phyloP scores from a whole-genome alignment of 2,888 invertebrate genomes.

The Stenurella melanura region DNA sequence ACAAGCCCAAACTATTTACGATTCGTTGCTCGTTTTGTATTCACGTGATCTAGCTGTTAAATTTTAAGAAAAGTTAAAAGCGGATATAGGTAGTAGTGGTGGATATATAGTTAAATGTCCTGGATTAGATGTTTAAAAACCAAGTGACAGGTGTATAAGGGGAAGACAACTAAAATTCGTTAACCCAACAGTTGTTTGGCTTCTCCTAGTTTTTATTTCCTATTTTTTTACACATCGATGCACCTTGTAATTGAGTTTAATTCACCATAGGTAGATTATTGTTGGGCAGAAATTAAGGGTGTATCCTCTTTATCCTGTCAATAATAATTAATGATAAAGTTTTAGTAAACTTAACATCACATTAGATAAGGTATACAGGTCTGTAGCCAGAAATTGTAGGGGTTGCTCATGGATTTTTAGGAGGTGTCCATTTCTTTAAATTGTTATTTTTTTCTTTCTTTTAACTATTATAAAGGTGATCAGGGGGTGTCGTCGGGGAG shows the following conservation, averaged over 20 bases:
- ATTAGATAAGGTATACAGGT: too few relatives aligned
- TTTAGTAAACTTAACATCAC: neutral
- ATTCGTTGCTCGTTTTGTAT: neutral
- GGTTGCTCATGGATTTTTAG: too few relatives aligned
- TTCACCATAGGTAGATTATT: neutral
- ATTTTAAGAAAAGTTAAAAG: neutral
- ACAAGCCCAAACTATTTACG: slow-evolving; percentile 5
- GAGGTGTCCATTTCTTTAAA: too few relatives aligned
- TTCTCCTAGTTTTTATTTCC: slow-evolving; percentile 44
- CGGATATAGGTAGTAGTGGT: neutral
- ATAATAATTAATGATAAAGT: neutral
- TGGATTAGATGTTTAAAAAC: slow-evolving; percentile 4
- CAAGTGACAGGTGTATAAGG: slow-evolving; percentile 41
- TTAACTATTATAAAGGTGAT: too few relatives aligned
- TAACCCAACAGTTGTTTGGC: slow-evolving; percentile 43
- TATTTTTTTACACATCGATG: slow-evolving; percentile 46
- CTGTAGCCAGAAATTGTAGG: too few relatives aligned
- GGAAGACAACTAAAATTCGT: slow-evolving; percentile 47
- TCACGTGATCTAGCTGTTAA: neutral
- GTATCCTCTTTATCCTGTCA: neutral
- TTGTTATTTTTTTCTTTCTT: too few relatives aligned
- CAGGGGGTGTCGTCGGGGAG: too few relatives aligned
- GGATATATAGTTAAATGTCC: neutral
- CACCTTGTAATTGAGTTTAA: slow-evolving; percentile 25
- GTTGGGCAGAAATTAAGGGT: neutral